Base-by-base conservation (phyloP, 1,140 invertebrate genomes). In the Drosophila mojavensis region DNA sequence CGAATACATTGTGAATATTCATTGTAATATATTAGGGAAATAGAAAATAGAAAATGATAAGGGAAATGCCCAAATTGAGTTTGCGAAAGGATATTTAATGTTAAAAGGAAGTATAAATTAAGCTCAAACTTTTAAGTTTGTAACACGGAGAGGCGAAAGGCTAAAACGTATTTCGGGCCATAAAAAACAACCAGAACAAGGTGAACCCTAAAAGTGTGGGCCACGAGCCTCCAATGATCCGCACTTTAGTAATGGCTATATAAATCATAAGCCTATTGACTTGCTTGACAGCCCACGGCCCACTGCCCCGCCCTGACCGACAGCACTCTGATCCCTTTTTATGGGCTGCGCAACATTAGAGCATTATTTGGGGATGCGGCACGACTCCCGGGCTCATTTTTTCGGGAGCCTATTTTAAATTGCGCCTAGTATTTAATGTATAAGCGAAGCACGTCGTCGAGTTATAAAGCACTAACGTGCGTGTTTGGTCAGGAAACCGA, bases 231-330 rank as follows among this genome's bases (percentile, higher is more conserved):
- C 62, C 75, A 86, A 79, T 83, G 73, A 88, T 66, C 66, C 73
- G 66, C 60, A 77, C 78, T 77, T 20, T 47, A 64, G 76, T 88
- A 88, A 88, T 88, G 83, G 73, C 53, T n/a, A 76, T 75, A 88
- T 88, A 88, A 89, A 88, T 88, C 83, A 88, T 88, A 88, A 83
- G 79, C 79, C 83, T 83, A 88, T 88, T 79, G 83, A 88, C 83
- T 88, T 50, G 61, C 59, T 51, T 55, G 61, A 69, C 71, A 72
- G 78, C 48, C 54, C 62, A 73, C 47, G 20, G 20, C 20, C 45
- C 58, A 47, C 28, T 61, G 50, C 43, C 65, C 4, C 4, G 4
- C 4, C 28, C 28, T 30, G 4, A 79, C 73, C 71, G 83, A 88
- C 82, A 88, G 66, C 69, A 69, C 47, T 56, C 72, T 75, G 83